Evolutionary conservation across 1,140 invertebrate species (phyloP).

Genomic region (Araneus ventricosus): DNA sequence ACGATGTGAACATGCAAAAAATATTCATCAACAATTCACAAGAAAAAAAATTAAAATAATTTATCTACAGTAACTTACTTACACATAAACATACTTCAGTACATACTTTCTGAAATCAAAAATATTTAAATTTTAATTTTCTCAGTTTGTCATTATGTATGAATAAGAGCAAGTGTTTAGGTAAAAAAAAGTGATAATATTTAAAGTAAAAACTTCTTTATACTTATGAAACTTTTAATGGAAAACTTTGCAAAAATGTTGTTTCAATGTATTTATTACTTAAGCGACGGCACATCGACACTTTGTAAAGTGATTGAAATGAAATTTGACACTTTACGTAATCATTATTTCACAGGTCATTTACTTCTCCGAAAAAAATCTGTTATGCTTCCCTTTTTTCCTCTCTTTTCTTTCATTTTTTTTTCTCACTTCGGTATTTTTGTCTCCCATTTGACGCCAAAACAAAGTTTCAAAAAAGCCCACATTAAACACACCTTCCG

Average conservation of each 20-base stretch:
- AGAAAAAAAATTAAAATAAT: too few relatives aligned
- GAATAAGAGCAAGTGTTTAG: too few relatives aligned
- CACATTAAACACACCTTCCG: constrained; percentile 63
- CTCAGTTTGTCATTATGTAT: too few relatives aligned
- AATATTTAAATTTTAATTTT: too few relatives aligned
- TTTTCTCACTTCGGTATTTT: neutral
- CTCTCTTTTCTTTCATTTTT: neutral
- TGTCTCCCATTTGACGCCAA: neutral
- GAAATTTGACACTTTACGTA: constrained; percentile 49
- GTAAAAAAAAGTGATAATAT: too few relatives aligned
- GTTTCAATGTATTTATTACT: neutral
- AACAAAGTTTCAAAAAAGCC: constrained; percentile 1
- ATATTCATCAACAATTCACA: too few relatives aligned
- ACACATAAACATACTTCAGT: too few relatives aligned
- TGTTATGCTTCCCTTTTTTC: neutral
- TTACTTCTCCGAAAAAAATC: neutral
- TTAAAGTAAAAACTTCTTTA: too few relatives aligned
- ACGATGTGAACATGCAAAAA: too few relatives aligned
- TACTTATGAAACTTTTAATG: too few relatives aligned
- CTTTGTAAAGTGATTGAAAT: constrained; percentile 11
- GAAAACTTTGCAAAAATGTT: neutral
- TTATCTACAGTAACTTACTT: too few relatives aligned
- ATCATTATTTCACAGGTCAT: constrained; percentile 47
- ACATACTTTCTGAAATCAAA: too few relatives aligned
- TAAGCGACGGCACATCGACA: neutral